These are phyloP conservation scores for Cherax destructor DNA, from an alignment of 1,140 invertebrate genomes.

Conservation along the genomic window DNA sequence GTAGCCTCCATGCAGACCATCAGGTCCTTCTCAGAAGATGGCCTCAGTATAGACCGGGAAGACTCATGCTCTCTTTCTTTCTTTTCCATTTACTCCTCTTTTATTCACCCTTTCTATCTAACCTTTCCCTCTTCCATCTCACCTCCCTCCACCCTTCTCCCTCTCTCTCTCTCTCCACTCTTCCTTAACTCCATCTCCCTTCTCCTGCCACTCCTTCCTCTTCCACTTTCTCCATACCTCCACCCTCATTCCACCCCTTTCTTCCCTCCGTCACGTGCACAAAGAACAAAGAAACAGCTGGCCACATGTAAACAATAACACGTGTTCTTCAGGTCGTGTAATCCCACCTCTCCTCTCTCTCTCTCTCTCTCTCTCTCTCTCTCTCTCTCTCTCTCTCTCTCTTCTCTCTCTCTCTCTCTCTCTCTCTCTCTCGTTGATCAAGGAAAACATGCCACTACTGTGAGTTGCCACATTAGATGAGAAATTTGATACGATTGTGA, in stretches of 20 bases:
- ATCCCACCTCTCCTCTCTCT: neutral
- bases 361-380: conserved; percentile 37
- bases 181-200: conserved; percentile 4
- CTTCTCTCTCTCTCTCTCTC: conserved; percentile 12
- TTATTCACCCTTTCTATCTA: neutral
- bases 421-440: neutral
- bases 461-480: no score
- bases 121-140: neutral
- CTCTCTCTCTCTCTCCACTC: conserved; percentile 29
- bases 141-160: neutral
- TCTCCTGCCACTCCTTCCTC: neutral
- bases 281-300: neutral
- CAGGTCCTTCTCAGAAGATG: no score
- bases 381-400: conserved; percentile 40
- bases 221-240: neutral
- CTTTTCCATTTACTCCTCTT: no score
- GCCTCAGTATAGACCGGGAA: no score
- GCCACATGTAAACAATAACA: neutral
- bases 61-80: neutral
- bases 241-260: neutral
- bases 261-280: neutral
- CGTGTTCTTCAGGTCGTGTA: neutral
- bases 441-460: neutral
- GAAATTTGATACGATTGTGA: neutral
- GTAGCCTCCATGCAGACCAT: no score